Evolutionary conservation across 2,797 vertebrate genomes (phyloP).

Genomic region (Phoeniculus purpureus): DNA sequence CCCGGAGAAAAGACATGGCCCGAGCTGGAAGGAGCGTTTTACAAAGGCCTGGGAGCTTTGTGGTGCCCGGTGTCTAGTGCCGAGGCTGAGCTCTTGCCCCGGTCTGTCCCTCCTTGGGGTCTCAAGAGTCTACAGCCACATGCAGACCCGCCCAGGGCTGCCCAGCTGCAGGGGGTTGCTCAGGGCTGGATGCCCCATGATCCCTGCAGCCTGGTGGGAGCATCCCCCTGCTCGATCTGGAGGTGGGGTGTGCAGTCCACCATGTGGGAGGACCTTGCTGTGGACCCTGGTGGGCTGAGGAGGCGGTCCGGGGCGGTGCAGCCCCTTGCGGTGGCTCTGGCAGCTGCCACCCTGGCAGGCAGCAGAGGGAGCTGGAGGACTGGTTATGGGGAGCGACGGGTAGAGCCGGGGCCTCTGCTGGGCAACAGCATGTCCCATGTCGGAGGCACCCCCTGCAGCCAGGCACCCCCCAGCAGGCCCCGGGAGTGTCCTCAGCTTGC

Average conservation of each 20-base stretch:
- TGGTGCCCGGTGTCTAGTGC: background rate
- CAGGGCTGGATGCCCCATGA: accelerated
- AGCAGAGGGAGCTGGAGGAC: constrained; percentile 76
- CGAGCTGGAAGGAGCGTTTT: background rate
- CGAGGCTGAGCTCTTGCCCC: background rate
- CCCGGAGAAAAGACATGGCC: background rate
- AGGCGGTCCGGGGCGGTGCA: background rate
- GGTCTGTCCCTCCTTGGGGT: background rate
- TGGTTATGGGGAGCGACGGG: background rate
- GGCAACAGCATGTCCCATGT: background rate
- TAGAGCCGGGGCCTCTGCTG: background rate
- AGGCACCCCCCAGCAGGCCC: background rate
- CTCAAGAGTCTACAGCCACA: background rate
- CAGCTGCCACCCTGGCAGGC: background rate
- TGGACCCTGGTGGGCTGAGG: accelerated
- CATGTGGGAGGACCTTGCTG: background rate
- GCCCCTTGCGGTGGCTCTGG: background rate
- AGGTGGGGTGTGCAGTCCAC: accelerated
- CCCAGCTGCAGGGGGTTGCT: accelerated
- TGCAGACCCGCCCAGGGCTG: background rate
- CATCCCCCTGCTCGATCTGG: background rate
- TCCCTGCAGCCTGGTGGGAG: background rate
- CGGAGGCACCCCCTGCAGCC: background rate
- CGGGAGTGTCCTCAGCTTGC: background rate
- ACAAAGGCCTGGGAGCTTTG: background rate